Percentiles rank a stretch among this genome's conserved stretches.
phyloP scores from a whole-genome alignment of 2,797 vertebrate genomes.

The Aldrovandia affinis region DNA sequence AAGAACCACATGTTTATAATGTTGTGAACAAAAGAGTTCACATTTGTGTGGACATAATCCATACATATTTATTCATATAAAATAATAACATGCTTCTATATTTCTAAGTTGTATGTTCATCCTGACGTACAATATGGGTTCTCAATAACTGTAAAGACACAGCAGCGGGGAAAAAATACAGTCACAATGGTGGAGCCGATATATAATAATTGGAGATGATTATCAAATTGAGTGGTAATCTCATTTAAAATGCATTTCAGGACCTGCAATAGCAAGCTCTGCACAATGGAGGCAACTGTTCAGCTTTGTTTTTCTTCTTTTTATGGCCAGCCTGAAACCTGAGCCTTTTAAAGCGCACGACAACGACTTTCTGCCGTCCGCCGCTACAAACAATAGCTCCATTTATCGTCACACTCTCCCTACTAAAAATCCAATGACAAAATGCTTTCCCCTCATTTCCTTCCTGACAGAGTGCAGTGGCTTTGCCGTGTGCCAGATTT shows the following conservation, averaged over 20 bases:
- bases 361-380: slow-evolving; percentile 48
- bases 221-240: slow-evolving; percentile 34
- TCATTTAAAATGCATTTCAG: slow-evolving; percentile 18
- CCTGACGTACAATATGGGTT: not conserved
- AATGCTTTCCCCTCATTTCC: slow-evolving; percentile 41
- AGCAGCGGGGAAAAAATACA: not conserved
- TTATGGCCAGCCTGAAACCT: slow-evolving; percentile 44
- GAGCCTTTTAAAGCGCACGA: slow-evolving; percentile 41
- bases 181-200: slow-evolving; percentile 14
- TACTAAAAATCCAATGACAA: slow-evolving; percentile 11
- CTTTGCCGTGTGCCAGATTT: slow-evolving; percentile 87
- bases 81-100: not conserved
- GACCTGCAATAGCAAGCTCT: slow-evolving; percentile 23
- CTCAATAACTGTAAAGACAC: not conserved
- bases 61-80: not conserved
- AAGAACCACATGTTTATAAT: not conserved
- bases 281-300: slow-evolving; percentile 51
- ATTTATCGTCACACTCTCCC: slow-evolving; percentile 44
- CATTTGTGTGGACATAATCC: not conserved
- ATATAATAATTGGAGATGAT: slow-evolving; percentile 41
- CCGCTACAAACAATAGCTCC: slow-evolving; percentile 46
- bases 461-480: slow-evolving; percentile 83
- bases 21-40: not conserved
- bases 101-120: not conserved
- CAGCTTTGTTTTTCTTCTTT: slow-evolving; percentile 41